Evolutionary conservation across 2,797 vertebrate genomes (phyloP).

Genomic region (Sternarchorhynchus goeldii): DNA sequence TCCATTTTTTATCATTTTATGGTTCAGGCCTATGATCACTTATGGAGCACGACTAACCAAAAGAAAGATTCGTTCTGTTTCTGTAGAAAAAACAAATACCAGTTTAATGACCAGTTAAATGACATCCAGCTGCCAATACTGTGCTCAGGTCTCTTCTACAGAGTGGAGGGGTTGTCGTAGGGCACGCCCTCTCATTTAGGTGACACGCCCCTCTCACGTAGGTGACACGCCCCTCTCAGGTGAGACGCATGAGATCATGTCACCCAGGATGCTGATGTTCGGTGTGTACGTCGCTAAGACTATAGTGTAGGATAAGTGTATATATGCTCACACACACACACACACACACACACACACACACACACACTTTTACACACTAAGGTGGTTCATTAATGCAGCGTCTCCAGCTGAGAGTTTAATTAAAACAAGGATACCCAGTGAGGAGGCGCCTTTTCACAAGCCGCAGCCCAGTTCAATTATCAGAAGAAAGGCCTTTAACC

Average conservation of each 20-base stretch:
- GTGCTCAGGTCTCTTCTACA: conserved; percentile 15
- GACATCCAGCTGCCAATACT: neutral
- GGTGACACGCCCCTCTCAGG: neutral
- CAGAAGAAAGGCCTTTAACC: conserved; percentile 71
- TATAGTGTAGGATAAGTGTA: neutral
- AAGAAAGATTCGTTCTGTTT: neutral
- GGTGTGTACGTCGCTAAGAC: too few species aligned
- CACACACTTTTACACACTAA: conserved; percentile 25
- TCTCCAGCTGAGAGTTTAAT: conserved; percentile 83
- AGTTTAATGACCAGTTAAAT: neutral
- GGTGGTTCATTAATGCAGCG: conserved; percentile 57
- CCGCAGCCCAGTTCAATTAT: conserved; percentile 79
- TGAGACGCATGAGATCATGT: too few species aligned
- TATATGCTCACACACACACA: neutral
- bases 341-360: conserved; percentile 1
- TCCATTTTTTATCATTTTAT: neutral
- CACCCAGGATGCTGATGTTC: too few species aligned
- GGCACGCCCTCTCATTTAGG: conserved; percentile 2
- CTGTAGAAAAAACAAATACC: neutral
- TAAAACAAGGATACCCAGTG: conserved; percentile 72
- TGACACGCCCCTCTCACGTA: neutral
- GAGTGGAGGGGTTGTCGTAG: conserved; percentile 4
- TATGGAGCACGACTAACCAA: neutral
- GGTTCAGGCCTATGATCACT: neutral
- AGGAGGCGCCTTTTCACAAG: conserved; percentile 73